A percentile compares a stretch with the other conserved stretches of the same genome.
phyloP scores from a whole-genome alignment of 2,888 invertebrate species.

The Tyria jacobaeae region DNA sequence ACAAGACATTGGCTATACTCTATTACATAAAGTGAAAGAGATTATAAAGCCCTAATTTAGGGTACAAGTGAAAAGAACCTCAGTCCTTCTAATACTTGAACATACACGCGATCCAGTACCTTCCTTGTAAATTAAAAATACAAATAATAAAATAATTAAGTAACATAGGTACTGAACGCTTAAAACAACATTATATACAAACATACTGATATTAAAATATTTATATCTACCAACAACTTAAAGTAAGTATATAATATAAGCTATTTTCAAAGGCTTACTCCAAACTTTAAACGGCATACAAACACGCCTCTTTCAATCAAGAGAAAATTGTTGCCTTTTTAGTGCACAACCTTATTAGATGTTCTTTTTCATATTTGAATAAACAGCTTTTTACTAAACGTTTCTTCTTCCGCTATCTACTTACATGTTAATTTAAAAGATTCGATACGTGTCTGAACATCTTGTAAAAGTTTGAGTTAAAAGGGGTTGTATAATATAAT shows the following conservation, averaged over 20 bases:
- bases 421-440: background rate
- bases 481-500: background rate
- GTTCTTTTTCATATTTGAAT: background rate
- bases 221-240: conserved; percentile 40
- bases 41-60: conserved; percentile 86
- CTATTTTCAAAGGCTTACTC: conserved; percentile 21
- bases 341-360: too few species aligned
- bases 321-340: too few species aligned
- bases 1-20: conserved; percentile 81
- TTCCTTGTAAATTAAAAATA: conserved; percentile 46
- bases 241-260: conserved; percentile 40
- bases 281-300: background rate
- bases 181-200: conserved; percentile 55
- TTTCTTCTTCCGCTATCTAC: background rate
- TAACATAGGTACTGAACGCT: conserved; percentile 47
- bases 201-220: conserved; percentile 42
- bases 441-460: background rate
- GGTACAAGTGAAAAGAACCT: conserved; percentile 85
- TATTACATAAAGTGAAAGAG: conserved; percentile 77
- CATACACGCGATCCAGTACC: conserved; percentile 61
- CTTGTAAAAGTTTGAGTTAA: conserved; percentile 8
- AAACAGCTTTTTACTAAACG: background rate
- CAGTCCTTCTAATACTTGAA: conserved; percentile 84
- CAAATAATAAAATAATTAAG: conserved; percentile 41
- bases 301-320: background rate